Base-by-base conservation (phyloP, 2,888 invertebrate species). In the Perizoma affinitatum region DNA sequence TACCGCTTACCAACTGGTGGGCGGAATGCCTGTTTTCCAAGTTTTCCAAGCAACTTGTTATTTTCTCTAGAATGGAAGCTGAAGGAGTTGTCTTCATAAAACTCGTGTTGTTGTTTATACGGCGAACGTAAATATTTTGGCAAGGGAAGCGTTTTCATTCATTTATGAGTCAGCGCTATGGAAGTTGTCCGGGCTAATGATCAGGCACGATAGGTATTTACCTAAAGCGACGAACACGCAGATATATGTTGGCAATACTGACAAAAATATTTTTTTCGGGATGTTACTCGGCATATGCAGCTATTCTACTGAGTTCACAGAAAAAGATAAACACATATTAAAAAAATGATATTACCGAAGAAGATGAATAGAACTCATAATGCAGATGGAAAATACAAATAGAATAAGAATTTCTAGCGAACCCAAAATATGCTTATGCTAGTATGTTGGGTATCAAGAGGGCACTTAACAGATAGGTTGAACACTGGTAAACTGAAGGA, bases 121-220 rank as follows among this genome's bases (percentile, higher is more conserved):
- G 57, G 51, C 11, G 38, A 49, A 63, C 66, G 68, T 70, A 70
- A 79, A 76, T 73, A 76, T 78, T 76, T 78, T 75, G 78, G 72
- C 73, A 71, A 67, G 67, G 63, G 63, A 49, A 65, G 47, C 59
- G 66, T 70, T 75, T 75, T 73, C 71, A 71, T 76, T 78, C 67
- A 68, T 61, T 70, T 71, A 75, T 78, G 79, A 79, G 72, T 79
- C 79, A 68, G 63, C 60, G 56, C 35, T 63, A 65, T 58, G 54
- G 63, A 50, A 73, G 65, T 22, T 22, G 22, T 22, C 61, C 58
- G 51, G 62, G 53, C 63, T 70, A 67, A 70, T 74, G 74, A 66
- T 58, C 65, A 65, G 63, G 58, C 67, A 54, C 68, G 70, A 67
- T 63, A 70, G 71, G 76, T 70, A 76, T 74, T 68, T 58, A 57